Evolutionary conservation across 2,797 vertebrate species (phyloP).

Genomic region (Astyanax mexicanus): DNA sequence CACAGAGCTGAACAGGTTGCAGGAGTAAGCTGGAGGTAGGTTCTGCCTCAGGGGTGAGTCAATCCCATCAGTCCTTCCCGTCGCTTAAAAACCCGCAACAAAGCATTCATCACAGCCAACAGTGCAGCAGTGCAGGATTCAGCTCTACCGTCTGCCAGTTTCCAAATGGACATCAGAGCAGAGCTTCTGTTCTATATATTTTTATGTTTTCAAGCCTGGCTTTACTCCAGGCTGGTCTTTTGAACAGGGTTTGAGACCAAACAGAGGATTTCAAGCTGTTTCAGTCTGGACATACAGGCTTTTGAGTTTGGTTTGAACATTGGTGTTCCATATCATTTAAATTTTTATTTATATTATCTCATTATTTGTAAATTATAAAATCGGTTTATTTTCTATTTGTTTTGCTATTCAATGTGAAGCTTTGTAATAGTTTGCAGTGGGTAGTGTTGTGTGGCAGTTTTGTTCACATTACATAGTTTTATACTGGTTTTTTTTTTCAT

Average conservation of each 20-base stretch:
- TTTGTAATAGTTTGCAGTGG: no score
- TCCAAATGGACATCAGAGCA: conserved; percentile 43
- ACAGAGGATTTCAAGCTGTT: conserved; percentile 13
- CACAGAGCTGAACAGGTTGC: not conserved
- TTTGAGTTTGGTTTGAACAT: conserved; percentile 43
- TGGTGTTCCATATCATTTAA: no score
- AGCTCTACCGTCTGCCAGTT: conserved; percentile 55
- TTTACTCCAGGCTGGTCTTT: conserved; percentile 50
- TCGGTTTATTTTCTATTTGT: no score
- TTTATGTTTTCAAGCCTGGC: conserved; percentile 54
- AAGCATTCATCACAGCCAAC: conserved; percentile 64
- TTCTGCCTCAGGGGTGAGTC: conserved; percentile 22
- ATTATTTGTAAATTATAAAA: no score
- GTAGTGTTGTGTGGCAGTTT: no score
- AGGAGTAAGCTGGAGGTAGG: conserved; percentile 28
- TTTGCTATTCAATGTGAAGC: no score
- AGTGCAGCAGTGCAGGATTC: conserved; percentile 57
- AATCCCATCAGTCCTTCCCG: conserved; percentile 24
- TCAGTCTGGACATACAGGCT: conserved; percentile 57
- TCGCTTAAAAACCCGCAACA: conserved; percentile 57
- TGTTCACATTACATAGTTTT: no score
- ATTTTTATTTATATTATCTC: no score
- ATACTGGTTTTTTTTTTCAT: no score
- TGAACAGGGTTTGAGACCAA: not conserved
- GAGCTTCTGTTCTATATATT: conserved; percentile 33